Evolutionary conservation across 1,140 invertebrate genomes (phyloP).

Genomic region (Procambarus virginalis): DNA sequence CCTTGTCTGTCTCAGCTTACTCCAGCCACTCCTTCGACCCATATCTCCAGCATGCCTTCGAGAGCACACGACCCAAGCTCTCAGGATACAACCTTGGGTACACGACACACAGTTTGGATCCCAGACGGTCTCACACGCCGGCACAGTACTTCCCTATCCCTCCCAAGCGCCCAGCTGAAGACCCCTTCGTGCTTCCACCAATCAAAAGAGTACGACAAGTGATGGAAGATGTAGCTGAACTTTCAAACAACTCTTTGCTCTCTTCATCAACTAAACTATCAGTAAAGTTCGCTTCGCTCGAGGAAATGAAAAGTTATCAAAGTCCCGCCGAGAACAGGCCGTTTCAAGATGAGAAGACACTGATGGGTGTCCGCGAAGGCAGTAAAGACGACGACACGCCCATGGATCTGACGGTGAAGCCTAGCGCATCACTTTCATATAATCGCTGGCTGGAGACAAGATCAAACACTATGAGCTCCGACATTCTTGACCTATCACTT

Average conservation of each 20-base stretch:
- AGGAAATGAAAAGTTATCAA: background rate
- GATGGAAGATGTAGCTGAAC: background rate
- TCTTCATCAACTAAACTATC: background rate
- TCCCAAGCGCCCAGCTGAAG: background rate
- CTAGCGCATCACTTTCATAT: background rate
- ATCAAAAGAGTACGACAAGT: background rate
- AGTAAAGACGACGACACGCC: background rate
- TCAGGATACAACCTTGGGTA: background rate
- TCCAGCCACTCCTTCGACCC: background rate
- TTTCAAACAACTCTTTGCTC: background rate
- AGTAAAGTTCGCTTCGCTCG: background rate
- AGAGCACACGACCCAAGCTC: background rate
- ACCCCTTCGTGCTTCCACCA: background rate
- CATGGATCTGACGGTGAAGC: background rate
- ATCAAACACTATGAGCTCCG: background rate
- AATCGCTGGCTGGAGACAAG: background rate
- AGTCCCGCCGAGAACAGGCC: background rate
- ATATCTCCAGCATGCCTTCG: background rate
- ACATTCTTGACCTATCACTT: background rate
- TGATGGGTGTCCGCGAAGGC: background rate
- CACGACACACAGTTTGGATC: constrained; percentile 4
- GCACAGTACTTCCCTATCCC: background rate
- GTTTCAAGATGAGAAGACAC: background rate
- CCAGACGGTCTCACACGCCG: background rate
- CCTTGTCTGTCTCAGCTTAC: background rate